Base-by-base conservation (phyloP, 2,113 vertebrate species). In the Ramphastos sulfuratus region DNA sequence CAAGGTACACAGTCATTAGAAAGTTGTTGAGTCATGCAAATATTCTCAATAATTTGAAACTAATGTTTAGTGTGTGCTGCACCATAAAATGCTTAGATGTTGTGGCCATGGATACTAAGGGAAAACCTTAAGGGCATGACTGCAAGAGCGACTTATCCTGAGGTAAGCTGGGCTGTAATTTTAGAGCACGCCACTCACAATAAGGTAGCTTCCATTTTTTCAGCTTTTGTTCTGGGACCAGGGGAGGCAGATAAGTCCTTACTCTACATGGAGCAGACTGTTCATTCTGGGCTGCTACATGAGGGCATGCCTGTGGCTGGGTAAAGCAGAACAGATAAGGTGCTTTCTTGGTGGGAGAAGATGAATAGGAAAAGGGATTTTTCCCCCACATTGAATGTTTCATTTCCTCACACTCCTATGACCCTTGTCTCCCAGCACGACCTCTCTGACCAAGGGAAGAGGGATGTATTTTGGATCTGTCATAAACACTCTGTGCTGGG, bases 11-110 rank as follows among this genome's bases (percentile, higher is more conserved):
- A 63, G 91, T 93, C 66, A 95, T 95, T 92, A 94, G 67, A 94
- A 96, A 95, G 77, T 52, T 92, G 93, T 94, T 93, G 95, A 95
- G 92, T 96, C 96, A 96, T 91, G 94, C 94, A 94, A 94, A 95
- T 79, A 82, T 33, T 83, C 93, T 88, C 91, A 96, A 90, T 94
- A 95, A 96, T 95, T 96, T 96, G 94, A 95, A 95, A 92, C 88
- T 95, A 95, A 95, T 95, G 93, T 92, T 94, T 90, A 95, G 90
- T 84, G 73, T 88, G 76, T 69, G 52, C 70, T 86, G 39, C 56
- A 86, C 80, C 81, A 91, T 95, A 84, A 95, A 96, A 90, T 56
- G 85, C 90, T 96, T 91, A 94, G 87, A 93, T 92, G 90, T 82
- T n/a, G 44, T 94, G 95, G 81, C 71, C 77, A 89, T 90, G 92